Percentiles rank a stretch among this genome's conserved stretches.
phyloP scores from a whole-genome alignment of 2,797 vertebrate genomes.

The Hyperoplus lanceolatus region DNA sequence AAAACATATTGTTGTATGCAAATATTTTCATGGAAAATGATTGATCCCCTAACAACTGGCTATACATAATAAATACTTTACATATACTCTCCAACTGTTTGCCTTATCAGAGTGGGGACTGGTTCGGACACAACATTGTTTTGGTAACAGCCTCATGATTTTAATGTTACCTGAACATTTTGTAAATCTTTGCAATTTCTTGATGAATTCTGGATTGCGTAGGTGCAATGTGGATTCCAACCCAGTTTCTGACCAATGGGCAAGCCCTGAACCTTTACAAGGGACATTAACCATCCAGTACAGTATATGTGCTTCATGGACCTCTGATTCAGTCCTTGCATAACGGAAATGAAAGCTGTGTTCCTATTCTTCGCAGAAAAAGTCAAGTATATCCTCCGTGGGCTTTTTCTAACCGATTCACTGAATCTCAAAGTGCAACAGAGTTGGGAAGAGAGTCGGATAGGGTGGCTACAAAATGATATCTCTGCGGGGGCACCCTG shows the following conservation, averaged over 20 bases:
- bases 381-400: background rate
- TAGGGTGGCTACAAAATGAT: no score
- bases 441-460: no score
- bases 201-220: background rate
- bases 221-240: background rate
- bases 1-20: conserved; percentile 9
- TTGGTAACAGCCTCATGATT: no score
- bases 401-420: background rate
- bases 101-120: background rate
- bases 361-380: background rate
- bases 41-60: background rate
- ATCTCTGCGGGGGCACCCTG: background rate
- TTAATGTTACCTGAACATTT: no score
- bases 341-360: conserved; percentile 6
- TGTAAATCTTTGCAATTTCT: background rate
- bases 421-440: background rate
- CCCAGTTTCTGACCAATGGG: background rate
- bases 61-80: background rate
- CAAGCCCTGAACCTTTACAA: background rate
- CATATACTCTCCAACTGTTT: background rate
- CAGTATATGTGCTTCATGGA: background rate
- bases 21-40: background rate
- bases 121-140: no score
- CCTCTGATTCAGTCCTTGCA: background rate
- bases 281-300: background rate